Conservation (phyloP, 2,888 invertebrate genomes). For the Anoncus sp. region DNA sequence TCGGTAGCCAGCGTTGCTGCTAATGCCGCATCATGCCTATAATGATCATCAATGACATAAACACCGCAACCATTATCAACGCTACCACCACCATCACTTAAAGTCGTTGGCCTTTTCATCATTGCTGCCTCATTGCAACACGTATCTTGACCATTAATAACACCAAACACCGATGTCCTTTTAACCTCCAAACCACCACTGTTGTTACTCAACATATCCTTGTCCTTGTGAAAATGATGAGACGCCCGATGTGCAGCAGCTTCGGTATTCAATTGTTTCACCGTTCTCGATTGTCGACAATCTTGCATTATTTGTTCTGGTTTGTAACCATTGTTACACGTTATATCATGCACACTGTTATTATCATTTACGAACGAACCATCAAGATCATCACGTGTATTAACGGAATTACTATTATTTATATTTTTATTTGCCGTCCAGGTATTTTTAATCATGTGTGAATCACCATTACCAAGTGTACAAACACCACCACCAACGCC, state of each 20-base stretch:
- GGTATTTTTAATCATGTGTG: conserved; percentile 93
- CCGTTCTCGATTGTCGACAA: conserved; percentile 85
- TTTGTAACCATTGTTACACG: conserved; percentile 84
- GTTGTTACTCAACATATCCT: conserved; percentile 83
- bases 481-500: conserved; percentile 84
- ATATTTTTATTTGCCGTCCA: conserved; percentile 90
- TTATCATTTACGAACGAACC: conserved; percentile 83
- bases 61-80: conserved; percentile 83
- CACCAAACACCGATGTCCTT: conserved; percentile 82
- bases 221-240: conserved; percentile 84
- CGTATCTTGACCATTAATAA: conserved; percentile 76
- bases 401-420: conserved; percentile 86
- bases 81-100: conserved; percentile 69
- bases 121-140: conserved; percentile 87
- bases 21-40: conserved; percentile 85
- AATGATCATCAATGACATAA: conserved; percentile 91
- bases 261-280: conserved; percentile 94
- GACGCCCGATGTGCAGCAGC: conserved; percentile 87
- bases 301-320: conserved; percentile 84
- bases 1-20: conserved; percentile 89
- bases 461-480: conserved; percentile 84
- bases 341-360: conserved; percentile 84
- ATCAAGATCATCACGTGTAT: conserved; percentile 79
- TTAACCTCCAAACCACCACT: conserved; percentile 83
- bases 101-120: conserved; percentile 87